phyloP scores from a whole-genome alignment of 2,888 invertebrate genomes.

The Parnassius orleans region DNA sequence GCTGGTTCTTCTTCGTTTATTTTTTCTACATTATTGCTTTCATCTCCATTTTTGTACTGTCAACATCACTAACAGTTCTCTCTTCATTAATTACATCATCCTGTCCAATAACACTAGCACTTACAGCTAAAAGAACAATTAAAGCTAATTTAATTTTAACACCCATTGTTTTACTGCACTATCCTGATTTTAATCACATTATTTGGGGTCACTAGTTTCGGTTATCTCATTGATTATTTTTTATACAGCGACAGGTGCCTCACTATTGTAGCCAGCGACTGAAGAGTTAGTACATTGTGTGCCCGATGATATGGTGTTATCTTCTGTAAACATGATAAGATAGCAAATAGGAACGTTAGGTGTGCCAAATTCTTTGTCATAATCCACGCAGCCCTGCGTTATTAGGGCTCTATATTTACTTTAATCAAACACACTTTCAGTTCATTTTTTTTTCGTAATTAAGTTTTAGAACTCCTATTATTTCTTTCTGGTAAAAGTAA shows the following conservation, averaged over 20 bases:
- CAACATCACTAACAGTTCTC: constrained; percentile 42
- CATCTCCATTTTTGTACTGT: constrained; percentile 22
- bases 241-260: constrained; percentile 61
- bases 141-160: constrained; percentile 58
- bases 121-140: constrained; percentile 55
- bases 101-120: constrained; percentile 65
- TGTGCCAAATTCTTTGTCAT: constrained; percentile 80
- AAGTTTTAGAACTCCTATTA: too few relatives aligned
- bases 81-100: constrained; percentile 52
- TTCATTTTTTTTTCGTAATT: neutral
- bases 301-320: constrained; percentile 71
- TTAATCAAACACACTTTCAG: constrained; percentile 14
- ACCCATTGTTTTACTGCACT: constrained; percentile 59
- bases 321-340: constrained; percentile 72
- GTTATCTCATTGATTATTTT: constrained; percentile 51
- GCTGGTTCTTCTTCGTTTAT: constrained; percentile 35
- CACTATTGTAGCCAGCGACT: constrained; percentile 62
- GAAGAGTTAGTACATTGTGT: constrained; percentile 60
- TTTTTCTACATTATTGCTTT: constrained; percentile 13
- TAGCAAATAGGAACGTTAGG: constrained; percentile 76
- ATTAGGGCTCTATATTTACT: constrained; percentile 35
- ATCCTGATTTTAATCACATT: constrained; percentile 53
- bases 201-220: constrained; percentile 42
- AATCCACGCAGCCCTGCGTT: constrained; percentile 55
- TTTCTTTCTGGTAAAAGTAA: too few relatives aligned